Evolutionary conservation across 2,888 invertebrate genomes (phyloP), one percentile per base, ranked within the genome.

Genomic region (Heliconius sara): DNA sequence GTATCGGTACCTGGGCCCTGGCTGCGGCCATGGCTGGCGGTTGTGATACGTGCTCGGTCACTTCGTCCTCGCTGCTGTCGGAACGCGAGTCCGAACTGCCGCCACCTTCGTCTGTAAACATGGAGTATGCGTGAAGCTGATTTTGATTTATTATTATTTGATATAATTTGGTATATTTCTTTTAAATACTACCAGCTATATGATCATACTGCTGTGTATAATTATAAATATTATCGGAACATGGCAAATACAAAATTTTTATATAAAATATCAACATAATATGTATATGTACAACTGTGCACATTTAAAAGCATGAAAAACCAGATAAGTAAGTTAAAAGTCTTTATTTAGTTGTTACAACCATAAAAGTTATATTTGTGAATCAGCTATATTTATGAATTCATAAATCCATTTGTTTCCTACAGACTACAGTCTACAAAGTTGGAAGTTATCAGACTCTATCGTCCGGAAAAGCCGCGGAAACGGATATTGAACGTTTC

Each of bases 11-110:
- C 92, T 94, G 94, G 70, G 95, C 95, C 88, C 94, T 91, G 76
- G 94, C 93, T 84, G 93, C 93, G 78, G 93, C 92, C 94, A 94
- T 94, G 87, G 88, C 89, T 87, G 91, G 88, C 60, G 91, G 91
- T 57, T 92, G 88, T 60, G 93, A 87, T 88, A 96, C 96, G 93
- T 97, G 97, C 91, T 97, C 97, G 67, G 97, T 97, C 91, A 97
- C 97, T 95, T 97, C 96, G 96, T 97, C 97, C 91, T 97, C 97
- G 93, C 97, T 97, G 93, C 97, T 97, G 91, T 97, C 97, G 79
- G 96, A 96, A 80, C 96, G 96, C 68, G 91, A 91, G 85, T 93
- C 95, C 81, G 93, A 93, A 84, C 93, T 94, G 88, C 92, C 97
- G 84, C 94, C 97, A 87, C 97, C 97, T 92, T 97, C 97, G 96